Percentiles rank a stretch among this genome's conserved stretches.
Evolutionary conservation across 2,797 vertebrate species (phyloP).

Genomic region (Pempheris klunzingeri): DNA sequence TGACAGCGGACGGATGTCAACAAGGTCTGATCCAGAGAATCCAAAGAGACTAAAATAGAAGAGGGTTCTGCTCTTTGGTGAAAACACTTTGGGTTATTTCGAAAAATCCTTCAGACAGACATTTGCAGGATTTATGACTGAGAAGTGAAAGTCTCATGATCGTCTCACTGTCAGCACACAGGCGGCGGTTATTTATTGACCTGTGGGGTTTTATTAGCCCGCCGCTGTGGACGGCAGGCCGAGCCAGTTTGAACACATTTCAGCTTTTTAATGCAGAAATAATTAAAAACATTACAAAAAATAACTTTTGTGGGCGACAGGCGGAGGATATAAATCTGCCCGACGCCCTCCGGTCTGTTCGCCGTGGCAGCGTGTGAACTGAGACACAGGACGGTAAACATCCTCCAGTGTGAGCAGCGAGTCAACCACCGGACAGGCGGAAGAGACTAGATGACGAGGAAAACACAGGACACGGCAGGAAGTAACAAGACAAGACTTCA

Average conservation of each 20-base stretch:
- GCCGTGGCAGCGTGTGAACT: conserved; percentile 37
- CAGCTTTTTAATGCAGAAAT: conserved; percentile 50
- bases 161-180: conserved; percentile 45
- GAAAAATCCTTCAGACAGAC: conserved; percentile 17
- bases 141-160: conserved; percentile 32
- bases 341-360: conserved; percentile 61
- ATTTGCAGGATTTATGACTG: conserved; percentile 37
- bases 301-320: conserved; percentile 37
- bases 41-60: too few species aligned
- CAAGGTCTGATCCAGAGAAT: too few species aligned
- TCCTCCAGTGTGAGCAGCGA: too few species aligned
- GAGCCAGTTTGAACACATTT: conserved; percentile 29
- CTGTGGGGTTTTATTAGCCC: conserved; percentile 40
- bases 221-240: background rate
- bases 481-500: too few species aligned
- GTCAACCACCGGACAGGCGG: too few species aligned
- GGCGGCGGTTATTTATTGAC: conserved; percentile 55
- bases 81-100: background rate
- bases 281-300: conserved; percentile 61
- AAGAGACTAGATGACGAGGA: too few species aligned
- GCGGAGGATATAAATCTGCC: conserved; percentile 49
- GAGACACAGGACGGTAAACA: conserved; percentile 53
- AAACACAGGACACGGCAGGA: too few species aligned
- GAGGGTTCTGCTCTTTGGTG: too few species aligned
- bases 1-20: too few species aligned